Evolutionary conservation across 2,888 invertebrate genomes (phyloP).

Genomic region (Drosophila borborema): DNA sequence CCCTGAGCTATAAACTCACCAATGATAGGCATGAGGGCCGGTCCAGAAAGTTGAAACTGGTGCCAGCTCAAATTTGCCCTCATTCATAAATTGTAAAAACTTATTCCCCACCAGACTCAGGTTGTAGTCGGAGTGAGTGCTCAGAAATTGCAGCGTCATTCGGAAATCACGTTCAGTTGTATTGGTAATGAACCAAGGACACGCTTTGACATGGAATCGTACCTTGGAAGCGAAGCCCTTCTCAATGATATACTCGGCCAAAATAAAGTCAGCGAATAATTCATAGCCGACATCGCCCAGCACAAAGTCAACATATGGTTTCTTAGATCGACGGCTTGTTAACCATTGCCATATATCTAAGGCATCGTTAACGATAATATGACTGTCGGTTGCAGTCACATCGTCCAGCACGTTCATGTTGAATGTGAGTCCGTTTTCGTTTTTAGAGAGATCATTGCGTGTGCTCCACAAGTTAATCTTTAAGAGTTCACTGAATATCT

Average conservation of each 20-base stretch:
- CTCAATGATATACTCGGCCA: slow-evolving; percentile 92
- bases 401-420: slow-evolving; percentile 86
- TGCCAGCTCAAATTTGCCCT: slow-evolving; percentile 85
- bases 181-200: slow-evolving; percentile 98
- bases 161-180: slow-evolving; percentile 90
- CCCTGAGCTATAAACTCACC: slow-evolving; percentile 33
- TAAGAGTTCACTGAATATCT: slow-evolving; percentile 50
- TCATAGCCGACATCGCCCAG: slow-evolving; percentile 98
- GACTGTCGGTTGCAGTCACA: slow-evolving; percentile 86
- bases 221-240: slow-evolving; percentile 88
- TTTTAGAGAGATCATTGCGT: slow-evolving; percentile 92
- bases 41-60: slow-evolving; percentile 94
- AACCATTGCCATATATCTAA: slow-evolving; percentile 86
- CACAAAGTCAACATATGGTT: slow-evolving; percentile 89
- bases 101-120: slow-evolving; percentile 86
- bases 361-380: slow-evolving; percentile 88
- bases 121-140: slow-evolving; percentile 77
- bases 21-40: slow-evolving; percentile 90
- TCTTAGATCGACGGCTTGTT: slow-evolving; percentile 40
- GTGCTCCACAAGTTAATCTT: slow-evolving; percentile 95
- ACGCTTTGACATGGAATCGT: slow-evolving; percentile 93
- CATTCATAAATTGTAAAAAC: slow-evolving; percentile 87
- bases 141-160: slow-evolving; percentile 87
- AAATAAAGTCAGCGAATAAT: slow-evolving; percentile 93
- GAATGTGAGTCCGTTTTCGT: slow-evolving; percentile 86